A percentile compares a stretch with the other conserved stretches of the same genome.
Conservation (phyloP, 2,113 vertebrate genomes). For the Marcusenius ussheri region DNA sequence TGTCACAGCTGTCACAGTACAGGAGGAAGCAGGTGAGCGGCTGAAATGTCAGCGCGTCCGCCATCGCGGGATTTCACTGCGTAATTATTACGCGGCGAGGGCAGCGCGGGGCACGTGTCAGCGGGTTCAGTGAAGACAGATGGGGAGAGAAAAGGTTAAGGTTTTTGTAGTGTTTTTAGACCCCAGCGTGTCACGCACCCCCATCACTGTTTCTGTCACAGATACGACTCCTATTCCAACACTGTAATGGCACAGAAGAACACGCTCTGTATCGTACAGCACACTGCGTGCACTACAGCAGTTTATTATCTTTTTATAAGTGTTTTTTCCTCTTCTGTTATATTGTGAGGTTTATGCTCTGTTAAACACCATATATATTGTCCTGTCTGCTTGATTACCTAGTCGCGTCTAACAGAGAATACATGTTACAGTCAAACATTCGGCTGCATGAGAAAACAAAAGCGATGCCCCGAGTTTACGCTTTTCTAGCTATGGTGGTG, state of each 20-base stretch:
- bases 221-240: neutral
- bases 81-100: conserved; percentile 4
- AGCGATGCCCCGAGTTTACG: neutral
- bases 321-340: neutral
- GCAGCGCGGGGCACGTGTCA: neutral
- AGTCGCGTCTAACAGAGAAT: neutral
- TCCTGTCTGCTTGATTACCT: neutral
- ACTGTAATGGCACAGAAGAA: neutral
- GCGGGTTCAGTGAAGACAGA: neutral
- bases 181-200: neutral
- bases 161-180: neutral
- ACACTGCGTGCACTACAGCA: neutral
- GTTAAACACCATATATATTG: neutral
- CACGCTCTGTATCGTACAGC: too few species aligned
- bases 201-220: neutral
- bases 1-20: conserved; percentile 83
- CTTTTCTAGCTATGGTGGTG: neutral
- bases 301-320: neutral
- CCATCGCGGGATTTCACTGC: neutral
- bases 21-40: conserved; percentile 74
- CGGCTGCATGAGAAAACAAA: neutral
- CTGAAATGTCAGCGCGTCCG: neutral
- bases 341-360: neutral
- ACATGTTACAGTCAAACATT: neutral
- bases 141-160: conserved; percentile 6